Conservation (phyloP, 2,888 invertebrate species). For the Phyllotreta cruciferae region DNA sequence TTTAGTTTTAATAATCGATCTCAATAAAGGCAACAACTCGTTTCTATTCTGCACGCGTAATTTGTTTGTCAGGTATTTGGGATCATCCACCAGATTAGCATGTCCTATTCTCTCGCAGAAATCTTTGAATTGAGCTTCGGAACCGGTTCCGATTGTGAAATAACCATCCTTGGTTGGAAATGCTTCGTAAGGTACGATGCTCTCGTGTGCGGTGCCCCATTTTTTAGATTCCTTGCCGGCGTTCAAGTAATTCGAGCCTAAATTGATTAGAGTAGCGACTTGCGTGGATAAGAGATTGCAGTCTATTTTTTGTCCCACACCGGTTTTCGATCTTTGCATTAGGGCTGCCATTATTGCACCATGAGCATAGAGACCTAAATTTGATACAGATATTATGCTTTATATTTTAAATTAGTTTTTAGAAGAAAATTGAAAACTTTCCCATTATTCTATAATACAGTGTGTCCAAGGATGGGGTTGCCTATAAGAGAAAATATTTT, state of each 20-base stretch:
- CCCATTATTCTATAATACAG: too few relatives aligned
- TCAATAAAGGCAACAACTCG: conserved; percentile 70
- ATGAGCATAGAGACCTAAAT: conserved; percentile 81
- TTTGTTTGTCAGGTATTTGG: conserved; percentile 75
- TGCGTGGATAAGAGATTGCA: conserved; percentile 94
- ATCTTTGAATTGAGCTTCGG: conserved; percentile 79
- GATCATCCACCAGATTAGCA: conserved; percentile 67
- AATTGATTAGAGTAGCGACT: conserved; percentile 85
- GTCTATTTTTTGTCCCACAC: conserved; percentile 90
- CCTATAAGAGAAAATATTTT: too few relatives aligned
- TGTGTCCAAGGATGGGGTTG: too few relatives aligned
- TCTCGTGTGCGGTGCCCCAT: conserved; percentile 94
- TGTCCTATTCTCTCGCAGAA: conserved; percentile 72
- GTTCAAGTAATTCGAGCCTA: conserved; percentile 90
- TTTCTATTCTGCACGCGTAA: conserved; percentile 78
- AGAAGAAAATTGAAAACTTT: too few relatives aligned
- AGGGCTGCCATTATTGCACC: conserved; percentile 94
- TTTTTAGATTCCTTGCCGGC: conserved; percentile 76
- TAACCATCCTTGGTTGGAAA: conserved; percentile 85
- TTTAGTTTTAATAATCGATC: conserved; percentile 66
- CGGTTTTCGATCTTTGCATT: conserved; percentile 76
- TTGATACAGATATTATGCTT: conserved; percentile 7
- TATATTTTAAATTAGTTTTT: conserved; percentile 2
- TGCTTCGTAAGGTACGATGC: conserved; percentile 93
- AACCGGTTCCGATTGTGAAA: conserved; percentile 87